Evolutionary conservation across 2,113 vertebrate genomes (phyloP).

Genomic region (Paralichthys olivaceus): DNA sequence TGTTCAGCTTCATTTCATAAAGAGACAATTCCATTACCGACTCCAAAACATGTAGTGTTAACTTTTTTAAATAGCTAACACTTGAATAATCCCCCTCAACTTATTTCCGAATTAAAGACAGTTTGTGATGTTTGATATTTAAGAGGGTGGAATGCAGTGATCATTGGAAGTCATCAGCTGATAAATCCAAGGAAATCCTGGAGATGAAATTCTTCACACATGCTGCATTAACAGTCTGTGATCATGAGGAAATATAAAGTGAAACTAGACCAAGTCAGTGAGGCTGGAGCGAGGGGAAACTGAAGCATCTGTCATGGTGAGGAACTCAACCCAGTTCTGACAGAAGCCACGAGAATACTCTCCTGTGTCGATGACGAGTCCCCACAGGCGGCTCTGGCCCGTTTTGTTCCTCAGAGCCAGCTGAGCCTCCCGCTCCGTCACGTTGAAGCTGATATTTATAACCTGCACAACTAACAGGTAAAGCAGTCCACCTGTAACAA

Average conservation of each 20-base stretch:
- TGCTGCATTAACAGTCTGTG: background rate
- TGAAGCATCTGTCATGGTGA: slow-evolving; percentile 81
- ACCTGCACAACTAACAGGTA: slow-evolving; percentile 92
- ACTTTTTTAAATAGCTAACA: too few species aligned
- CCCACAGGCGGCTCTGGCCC: slow-evolving; percentile 86
- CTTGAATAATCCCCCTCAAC: background rate
- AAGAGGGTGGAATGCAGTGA: slow-evolving; percentile 8
- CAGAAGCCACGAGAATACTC: slow-evolving; percentile 89
- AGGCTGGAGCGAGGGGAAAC: slow-evolving; percentile 64
- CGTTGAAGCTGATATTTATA: slow-evolving; percentile 95
- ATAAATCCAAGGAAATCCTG: background rate
- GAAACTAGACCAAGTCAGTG: slow-evolving; percentile 85
- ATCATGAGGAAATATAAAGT: background rate
- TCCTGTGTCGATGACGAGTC: slow-evolving; percentile 89
- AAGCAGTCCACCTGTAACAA: slow-evolving; percentile 89
- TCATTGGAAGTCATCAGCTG: background rate
- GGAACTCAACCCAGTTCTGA: slow-evolving; percentile 93
- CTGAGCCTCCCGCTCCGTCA: slow-evolving; percentile 94
- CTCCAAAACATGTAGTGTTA: background rate
- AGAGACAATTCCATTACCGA: background rate
- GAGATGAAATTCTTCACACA: background rate
- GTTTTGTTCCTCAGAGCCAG: slow-evolving; percentile 90
- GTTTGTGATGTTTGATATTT: background rate
- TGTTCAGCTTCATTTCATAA: background rate
- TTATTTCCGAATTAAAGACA: background rate